A percentile compares a stretch with the other conserved stretches of the same genome.
Conservation (phyloP, 2,888 invertebrate species). For the Spicauda simplicius region DNA sequence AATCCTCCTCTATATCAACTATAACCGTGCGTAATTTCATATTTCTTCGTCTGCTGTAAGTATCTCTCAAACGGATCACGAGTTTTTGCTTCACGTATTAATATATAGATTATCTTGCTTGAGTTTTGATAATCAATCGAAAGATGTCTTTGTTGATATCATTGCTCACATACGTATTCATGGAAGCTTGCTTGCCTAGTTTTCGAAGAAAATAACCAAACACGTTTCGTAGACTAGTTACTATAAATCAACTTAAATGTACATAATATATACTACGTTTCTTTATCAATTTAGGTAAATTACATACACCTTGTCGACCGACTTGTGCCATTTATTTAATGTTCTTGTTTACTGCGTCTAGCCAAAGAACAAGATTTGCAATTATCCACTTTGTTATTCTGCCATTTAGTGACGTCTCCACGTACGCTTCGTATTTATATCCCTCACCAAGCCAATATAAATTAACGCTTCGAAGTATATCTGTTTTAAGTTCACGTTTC, state of each 20-base stretch:
- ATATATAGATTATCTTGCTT: too few species aligned
- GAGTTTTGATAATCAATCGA: too few species aligned
- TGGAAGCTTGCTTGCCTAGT: too few species aligned
- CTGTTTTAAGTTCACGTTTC: not conserved
- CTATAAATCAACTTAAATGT: not conserved
- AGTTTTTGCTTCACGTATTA: too few species aligned
- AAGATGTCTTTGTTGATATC: too few species aligned
- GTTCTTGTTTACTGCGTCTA: constrained; percentile 39
- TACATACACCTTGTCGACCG: not conserved
- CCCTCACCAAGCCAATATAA: not conserved
- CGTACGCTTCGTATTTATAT: constrained; percentile 1
- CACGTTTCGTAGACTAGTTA: too few species aligned
- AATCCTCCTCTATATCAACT: too few species aligned
- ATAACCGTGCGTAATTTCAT: too few species aligned
- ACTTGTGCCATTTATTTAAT: constrained; percentile 43
- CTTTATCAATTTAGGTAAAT: constrained; percentile 14
- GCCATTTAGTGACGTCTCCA: constrained; percentile 2
- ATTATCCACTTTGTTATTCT: constrained; percentile 31
- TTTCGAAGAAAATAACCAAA: too few species aligned
- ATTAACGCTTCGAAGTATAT: not conserved
- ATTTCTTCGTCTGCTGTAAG: too few species aligned
- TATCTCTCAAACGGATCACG: too few species aligned
- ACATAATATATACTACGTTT: not conserved
- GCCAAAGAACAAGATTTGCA: constrained; percentile 30
- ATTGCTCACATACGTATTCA: too few species aligned